phyloP scores from a whole-genome alignment of 2,113 vertebrate genomes.

The Lophotis ruficrista region DNA sequence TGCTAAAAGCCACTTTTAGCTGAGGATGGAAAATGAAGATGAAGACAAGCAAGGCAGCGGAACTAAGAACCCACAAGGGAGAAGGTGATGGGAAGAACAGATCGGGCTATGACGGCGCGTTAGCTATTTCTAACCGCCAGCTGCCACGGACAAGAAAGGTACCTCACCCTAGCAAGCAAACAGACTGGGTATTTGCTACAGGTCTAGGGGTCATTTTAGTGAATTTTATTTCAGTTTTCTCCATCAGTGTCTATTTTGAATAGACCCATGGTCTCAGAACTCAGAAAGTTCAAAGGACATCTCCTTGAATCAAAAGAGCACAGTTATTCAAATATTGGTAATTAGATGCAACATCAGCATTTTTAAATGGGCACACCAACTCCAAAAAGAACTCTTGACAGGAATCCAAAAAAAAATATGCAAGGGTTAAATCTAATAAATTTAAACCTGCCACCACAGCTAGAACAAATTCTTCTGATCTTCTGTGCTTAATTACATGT shows the following conservation, averaged over 20 bases:
- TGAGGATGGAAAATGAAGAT: not conserved
- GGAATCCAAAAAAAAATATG: accelerated
- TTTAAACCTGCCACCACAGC: not conserved
- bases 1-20: not conserved
- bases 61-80: not conserved
- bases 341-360: not conserved
- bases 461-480: conserved; percentile 9
- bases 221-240: not conserved
- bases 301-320: not conserved
- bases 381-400: not conserved
- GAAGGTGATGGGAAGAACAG: not conserved
- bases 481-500: not conserved
- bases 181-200: not conserved
- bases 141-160: not conserved
- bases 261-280: not conserved
- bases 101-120: accelerated
- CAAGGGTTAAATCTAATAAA: not conserved
- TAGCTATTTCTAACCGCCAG: not conserved
- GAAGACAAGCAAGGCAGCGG: not conserved
- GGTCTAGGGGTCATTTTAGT: not conserved
- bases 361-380: not conserved
- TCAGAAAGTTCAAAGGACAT: not conserved
- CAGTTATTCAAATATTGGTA: accelerated
- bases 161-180: not conserved
- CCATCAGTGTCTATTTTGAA: not conserved